phyloP scores from a whole-genome alignment of 2,113 vertebrate species.

The Scomber scombrus region DNA sequence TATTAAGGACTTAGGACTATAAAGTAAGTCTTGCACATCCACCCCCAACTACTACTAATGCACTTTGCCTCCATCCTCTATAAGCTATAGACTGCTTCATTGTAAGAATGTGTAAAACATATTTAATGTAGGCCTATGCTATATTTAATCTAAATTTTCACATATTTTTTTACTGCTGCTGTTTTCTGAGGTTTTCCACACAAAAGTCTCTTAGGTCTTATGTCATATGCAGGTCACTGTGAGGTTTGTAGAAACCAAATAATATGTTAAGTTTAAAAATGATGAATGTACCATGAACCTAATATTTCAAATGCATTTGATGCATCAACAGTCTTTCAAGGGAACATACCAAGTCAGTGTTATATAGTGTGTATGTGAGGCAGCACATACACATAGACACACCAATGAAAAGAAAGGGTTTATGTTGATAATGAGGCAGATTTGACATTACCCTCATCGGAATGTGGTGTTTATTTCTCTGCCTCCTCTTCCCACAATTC shows the following conservation, averaged over 20 bases:
- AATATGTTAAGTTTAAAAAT: background rate
- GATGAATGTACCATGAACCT: background rate
- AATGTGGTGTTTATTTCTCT: conserved; percentile 66
- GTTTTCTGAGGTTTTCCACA: too few species aligned
- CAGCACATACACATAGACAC: background rate
- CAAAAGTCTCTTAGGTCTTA: background rate
- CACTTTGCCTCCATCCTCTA: too few species aligned
- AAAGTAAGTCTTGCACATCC: too few species aligned
- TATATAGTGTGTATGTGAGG: background rate
- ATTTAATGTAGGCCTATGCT: too few species aligned
- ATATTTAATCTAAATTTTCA: too few species aligned
- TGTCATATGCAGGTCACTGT: background rate
- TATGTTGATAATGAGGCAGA: conserved; percentile 61
- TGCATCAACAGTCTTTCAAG: background rate
- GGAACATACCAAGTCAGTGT: background rate
- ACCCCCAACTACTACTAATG: too few species aligned
- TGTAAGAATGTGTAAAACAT: too few species aligned
- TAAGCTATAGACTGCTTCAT: too few species aligned
- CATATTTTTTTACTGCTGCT: too few species aligned
- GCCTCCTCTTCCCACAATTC: conserved; percentile 65
- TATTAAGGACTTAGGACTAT: too few species aligned
- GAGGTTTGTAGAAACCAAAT: conserved; percentile 12
- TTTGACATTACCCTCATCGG: conserved; percentile 58
- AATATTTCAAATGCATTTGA: background rate
- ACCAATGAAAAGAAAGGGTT: conserved; percentile 25